phyloP scores from a whole-genome alignment of 1,140 invertebrate species.

The Colletes latitarsis region DNA sequence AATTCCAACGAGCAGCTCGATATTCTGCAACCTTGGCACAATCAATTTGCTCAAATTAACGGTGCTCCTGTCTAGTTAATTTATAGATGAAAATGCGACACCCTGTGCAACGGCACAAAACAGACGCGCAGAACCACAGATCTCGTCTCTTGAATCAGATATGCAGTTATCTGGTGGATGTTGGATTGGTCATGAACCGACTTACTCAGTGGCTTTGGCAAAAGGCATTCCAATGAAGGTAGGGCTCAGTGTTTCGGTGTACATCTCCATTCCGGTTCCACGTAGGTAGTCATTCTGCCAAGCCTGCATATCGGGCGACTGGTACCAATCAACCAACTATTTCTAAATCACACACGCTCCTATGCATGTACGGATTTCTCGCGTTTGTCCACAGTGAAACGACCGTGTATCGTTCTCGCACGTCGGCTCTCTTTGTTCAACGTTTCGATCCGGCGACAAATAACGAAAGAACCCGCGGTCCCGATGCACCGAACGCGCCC shows the following conservation, averaged over 20 bases:
- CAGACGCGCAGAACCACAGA: slow-evolving; percentile 16
- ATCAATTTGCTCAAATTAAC: too few relatives aligned
- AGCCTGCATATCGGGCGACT: slow-evolving; percentile 96
- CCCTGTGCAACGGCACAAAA: neutral
- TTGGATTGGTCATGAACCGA: slow-evolving; percentile 81
- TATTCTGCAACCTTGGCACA: too few relatives aligned
- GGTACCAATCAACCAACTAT: slow-evolving; percentile 83
- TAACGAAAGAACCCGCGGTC: neutral
- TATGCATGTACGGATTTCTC: slow-evolving; percentile 77
- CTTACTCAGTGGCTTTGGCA: slow-evolving; percentile 98
- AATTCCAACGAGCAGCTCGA: too few relatives aligned
- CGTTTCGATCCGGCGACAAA: neutral
- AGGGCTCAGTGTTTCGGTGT: slow-evolving; percentile 97
- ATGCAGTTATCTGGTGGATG: slow-evolving; percentile 58
- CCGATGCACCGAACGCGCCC: neutral
- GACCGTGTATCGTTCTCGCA: slow-evolving; percentile 22
- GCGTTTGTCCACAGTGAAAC: slow-evolving; percentile 58
- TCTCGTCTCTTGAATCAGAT: slow-evolving; percentile 64
- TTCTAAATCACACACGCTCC: slow-evolving; percentile 79
- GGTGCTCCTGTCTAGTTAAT: too few relatives aligned
- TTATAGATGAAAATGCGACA: too few relatives aligned
- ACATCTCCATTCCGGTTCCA: slow-evolving; percentile 99
- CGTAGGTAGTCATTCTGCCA: slow-evolving; percentile 99
- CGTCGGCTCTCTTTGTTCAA: slow-evolving; percentile 25
- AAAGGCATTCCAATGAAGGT: slow-evolving; percentile 99